Evolutionary conservation across 2,888 invertebrate species (phyloP).

Genomic region (Sycophila texana): DNA sequence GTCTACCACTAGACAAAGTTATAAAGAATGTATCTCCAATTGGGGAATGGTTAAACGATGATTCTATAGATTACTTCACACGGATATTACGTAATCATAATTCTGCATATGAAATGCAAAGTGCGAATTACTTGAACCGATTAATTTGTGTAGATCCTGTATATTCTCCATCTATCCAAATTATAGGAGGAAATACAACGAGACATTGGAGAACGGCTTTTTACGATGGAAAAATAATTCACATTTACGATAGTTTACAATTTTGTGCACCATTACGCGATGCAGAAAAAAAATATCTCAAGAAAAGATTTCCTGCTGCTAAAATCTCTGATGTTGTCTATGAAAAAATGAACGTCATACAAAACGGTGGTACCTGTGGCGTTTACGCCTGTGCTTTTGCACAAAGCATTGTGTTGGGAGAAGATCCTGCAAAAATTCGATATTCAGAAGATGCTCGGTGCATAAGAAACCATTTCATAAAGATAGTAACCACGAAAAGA

Average conservation of each 20-base stretch:
- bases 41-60: background rate
- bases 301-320: background rate
- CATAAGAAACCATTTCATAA: background rate
- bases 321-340: background rate
- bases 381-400: background rate
- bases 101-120: background rate
- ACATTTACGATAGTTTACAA: background rate
- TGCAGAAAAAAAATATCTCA: background rate
- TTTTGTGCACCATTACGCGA: background rate
- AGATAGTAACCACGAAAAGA: background rate
- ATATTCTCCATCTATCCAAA: background rate
- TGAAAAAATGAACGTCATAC: background rate
- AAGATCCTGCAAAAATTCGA: background rate
- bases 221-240: background rate
- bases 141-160: background rate
- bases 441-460: background rate
- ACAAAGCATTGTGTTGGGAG: background rate
- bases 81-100: background rate
- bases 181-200: background rate
- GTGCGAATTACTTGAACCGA: background rate
- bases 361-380: background rate
- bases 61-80: background rate
- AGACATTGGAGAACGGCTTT: background rate
- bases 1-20: background rate
- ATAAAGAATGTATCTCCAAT: background rate